Conservation (phyloP, 2,113 vertebrate species). For the Poeciliopsis prolifica region DNA sequence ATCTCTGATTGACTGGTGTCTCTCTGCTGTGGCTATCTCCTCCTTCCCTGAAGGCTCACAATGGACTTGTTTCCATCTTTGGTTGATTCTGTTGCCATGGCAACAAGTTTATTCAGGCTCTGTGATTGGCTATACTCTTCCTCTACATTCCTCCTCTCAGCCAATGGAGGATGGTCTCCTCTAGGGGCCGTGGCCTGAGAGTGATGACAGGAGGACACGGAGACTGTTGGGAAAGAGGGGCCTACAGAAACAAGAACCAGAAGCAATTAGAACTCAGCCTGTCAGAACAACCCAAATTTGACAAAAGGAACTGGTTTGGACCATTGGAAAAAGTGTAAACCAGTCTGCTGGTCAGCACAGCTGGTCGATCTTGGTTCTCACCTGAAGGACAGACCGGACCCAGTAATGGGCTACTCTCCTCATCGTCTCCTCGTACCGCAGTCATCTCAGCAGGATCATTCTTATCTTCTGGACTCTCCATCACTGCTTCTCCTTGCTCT, state of each 20-base stretch:
- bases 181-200: neutral
- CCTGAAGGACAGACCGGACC: constrained; percentile 20
- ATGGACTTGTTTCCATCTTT: constrained; percentile 41
- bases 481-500: neutral
- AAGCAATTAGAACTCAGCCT: neutral
- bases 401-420: neutral
- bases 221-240: neutral
- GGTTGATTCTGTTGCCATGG: constrained; percentile 6
- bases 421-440: neutral
- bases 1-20: constrained; percentile 24
- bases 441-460: neutral
- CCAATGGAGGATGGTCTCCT: neutral
- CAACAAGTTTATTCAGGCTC: constrained; percentile 9
- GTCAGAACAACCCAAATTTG: neutral
- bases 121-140: constrained; percentile 37
- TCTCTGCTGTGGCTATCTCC: neutral
- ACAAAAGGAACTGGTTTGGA: neutral
- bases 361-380: constrained; percentile 1
- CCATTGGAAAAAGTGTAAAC: neutral
- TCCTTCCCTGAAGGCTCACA: constrained; percentile 25
- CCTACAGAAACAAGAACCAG: constrained; percentile 31
- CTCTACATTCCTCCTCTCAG: too few relatives aligned
- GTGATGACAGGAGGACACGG: constrained; percentile 5
- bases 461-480: constrained; percentile 4
- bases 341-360: neutral